Conservation (phyloP, 2,797 vertebrate species). For the Ambastaia sidthimunki region DNA sequence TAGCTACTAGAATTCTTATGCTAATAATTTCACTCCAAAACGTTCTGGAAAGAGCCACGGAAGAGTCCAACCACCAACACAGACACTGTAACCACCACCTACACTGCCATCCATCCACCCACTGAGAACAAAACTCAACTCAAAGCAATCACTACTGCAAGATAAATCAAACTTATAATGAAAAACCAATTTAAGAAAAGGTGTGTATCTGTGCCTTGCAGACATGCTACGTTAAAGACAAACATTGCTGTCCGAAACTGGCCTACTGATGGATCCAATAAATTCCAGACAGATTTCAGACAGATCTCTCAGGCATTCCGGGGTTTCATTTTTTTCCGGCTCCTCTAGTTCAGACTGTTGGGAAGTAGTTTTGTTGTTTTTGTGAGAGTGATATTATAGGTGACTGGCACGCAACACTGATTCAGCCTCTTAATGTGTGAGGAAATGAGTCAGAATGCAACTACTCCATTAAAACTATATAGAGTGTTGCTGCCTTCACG, state of each 20-base stretch:
- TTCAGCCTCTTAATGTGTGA: not conserved
- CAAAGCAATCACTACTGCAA: not conserved
- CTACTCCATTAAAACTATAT: not conserved
- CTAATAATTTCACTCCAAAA: constrained; percentile 24
- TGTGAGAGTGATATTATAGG: not conserved
- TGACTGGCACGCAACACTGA: constrained; percentile 7
- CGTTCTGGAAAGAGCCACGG: constrained; percentile 8
- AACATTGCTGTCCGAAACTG: not conserved
- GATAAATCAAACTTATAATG: not conserved
- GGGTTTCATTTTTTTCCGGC: not conserved
- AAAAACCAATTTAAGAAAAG: constrained; percentile 14
- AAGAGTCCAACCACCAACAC: not conserved
- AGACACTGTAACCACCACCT: not conserved
- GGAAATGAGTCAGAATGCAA: constrained; percentile 4
- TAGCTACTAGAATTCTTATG: too few species aligned
- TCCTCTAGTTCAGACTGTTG: not conserved
- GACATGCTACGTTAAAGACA: not conserved
- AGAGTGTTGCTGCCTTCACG: too few species aligned
- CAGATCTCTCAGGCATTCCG: not conserved
- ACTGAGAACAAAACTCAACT: not conserved
- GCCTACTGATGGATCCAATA: not conserved
- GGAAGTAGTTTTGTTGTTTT: not conserved
- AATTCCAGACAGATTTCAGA: not conserved
- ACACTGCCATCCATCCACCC: constrained; percentile 13
- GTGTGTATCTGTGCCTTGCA: constrained; percentile 25